Percentiles rank a stretch among this genome's conserved stretches.
phyloP scores from a whole-genome alignment of 2,797 vertebrate species.

The Spizella passerina region DNA sequence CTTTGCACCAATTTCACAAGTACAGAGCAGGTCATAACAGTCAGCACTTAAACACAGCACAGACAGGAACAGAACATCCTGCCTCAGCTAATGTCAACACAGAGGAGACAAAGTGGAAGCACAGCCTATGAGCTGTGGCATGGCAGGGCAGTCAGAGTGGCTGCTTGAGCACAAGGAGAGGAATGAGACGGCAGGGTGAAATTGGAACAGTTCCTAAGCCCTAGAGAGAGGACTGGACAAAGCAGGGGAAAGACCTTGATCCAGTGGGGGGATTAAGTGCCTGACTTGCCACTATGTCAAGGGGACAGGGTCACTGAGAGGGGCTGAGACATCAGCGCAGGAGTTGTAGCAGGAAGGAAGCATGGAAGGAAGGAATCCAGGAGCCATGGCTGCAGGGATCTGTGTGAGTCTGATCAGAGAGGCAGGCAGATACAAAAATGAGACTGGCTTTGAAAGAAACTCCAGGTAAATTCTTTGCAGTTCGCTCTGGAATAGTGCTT shows the following conservation, averaged over 20 bases:
- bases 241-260: background rate
- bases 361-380: background rate
- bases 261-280: background rate
- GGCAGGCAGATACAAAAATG: background rate
- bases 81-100: background rate
- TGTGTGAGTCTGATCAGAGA: background rate
- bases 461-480: background rate
- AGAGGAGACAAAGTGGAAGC: background rate
- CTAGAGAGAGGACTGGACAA: background rate
- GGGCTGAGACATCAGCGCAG: background rate
- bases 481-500: background rate
- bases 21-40: background rate
- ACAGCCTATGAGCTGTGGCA: background rate
- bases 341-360: background rate
- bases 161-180: background rate
- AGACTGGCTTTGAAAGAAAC: background rate
- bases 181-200: background rate
- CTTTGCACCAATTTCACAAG: background rate
- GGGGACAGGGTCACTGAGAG: background rate
- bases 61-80: conserved; percentile 16
- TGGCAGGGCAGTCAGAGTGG: background rate
- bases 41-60: background rate
- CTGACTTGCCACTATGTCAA: background rate
- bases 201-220: background rate
- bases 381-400: background rate